These are phyloP conservation scores for Gastracanthus pulcherrimus DNA, from an alignment of 2,888 invertebrate species.

Conservation along the genomic window DNA sequence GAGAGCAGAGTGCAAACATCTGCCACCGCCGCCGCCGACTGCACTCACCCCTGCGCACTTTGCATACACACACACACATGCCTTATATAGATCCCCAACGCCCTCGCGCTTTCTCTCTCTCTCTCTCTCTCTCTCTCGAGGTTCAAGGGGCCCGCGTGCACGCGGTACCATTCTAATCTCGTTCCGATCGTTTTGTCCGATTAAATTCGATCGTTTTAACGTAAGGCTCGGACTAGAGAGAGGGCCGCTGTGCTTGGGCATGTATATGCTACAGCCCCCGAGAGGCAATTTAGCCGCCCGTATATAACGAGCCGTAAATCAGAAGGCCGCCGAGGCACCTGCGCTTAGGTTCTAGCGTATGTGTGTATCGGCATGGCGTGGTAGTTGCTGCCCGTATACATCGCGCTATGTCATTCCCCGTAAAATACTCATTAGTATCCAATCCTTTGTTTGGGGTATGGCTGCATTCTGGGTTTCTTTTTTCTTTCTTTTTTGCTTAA, in stretches of 20 bases:
- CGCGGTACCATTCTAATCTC: slow-evolving; percentile 25
- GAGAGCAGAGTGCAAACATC: neutral
- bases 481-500: neutral
- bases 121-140: no score
- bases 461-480: neutral
- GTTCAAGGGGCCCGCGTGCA: neutral
- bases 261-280: no score
- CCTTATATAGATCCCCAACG: neutral
- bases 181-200: slow-evolving; percentile 24
- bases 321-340: slow-evolving; percentile 25
- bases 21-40: neutral
- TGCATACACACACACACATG: neutral
- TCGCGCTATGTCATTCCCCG: slow-evolving; percentile 16
- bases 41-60: neutral
- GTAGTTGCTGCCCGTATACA: neutral
- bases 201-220: slow-evolving; percentile 37
- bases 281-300: neutral
- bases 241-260: no score
- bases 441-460: neutral
- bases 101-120: neutral
- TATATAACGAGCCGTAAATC: slow-evolving; percentile 25
- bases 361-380: neutral
- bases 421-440: slow-evolving; percentile 2
- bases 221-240: neutral
- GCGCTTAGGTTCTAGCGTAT: neutral